Conservation (phyloP, 23 tunicate genomes). For the Trididemnum miniatum region DNA sequence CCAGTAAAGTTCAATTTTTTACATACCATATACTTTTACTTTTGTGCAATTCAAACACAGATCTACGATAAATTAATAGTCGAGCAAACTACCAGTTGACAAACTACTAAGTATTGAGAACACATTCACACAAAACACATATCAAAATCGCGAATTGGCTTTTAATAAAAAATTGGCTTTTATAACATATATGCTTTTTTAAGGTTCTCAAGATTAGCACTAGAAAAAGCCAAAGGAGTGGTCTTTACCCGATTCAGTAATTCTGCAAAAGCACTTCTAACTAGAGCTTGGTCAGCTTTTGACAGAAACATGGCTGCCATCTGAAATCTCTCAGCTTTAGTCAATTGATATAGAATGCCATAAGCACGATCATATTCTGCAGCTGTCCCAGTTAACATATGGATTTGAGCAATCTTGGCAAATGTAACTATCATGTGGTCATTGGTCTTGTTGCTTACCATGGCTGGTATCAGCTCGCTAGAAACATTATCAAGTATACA, state of each 20-base stretch:
- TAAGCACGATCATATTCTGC: constrained; percentile 44
- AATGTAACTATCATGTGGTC: constrained; percentile 71
- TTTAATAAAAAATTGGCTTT: no score
- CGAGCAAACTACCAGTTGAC: no score
- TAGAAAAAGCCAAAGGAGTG: not conserved
- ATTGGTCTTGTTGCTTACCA: constrained; percentile 81
- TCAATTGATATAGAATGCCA: constrained; percentile 33
- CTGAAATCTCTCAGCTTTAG: constrained; percentile 62
- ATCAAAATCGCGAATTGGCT: no score
- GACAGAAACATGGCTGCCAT: constrained; percentile 86
- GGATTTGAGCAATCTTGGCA: constrained; percentile 47
- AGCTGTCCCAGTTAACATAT: not conserved
- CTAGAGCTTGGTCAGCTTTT: constrained; percentile 31
- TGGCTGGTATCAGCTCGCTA: constrained; percentile 32
- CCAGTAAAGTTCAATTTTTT: no score
- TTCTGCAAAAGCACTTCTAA: constrained; percentile 24
- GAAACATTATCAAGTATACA: constrained; percentile 40
- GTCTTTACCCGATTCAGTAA: not conserved
- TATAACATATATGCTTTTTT: constrained; percentile 8
- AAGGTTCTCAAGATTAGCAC: not conserved
- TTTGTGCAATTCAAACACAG: no score
- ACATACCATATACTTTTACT: no score
- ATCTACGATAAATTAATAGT: no score
- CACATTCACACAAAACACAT: no score
- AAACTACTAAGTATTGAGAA: no score